Evolutionary conservation across 2,797 vertebrate species (phyloP).

Genomic region (Arnoldichthys spilopterus): DNA sequence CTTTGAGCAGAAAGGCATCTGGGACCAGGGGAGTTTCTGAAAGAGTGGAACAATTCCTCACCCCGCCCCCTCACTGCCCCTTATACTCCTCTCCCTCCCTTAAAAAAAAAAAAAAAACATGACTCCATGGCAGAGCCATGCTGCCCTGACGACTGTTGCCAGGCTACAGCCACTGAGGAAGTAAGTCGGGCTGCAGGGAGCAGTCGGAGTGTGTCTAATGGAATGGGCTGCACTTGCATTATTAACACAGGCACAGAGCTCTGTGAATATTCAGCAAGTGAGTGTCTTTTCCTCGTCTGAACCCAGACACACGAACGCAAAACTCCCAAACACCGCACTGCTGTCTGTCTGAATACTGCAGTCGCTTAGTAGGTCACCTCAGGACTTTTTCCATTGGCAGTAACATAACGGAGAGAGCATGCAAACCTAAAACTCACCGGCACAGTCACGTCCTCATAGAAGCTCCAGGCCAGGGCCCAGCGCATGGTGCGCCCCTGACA

Average conservation of each 20-base stretch:
- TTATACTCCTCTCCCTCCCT: slow-evolving; percentile 29
- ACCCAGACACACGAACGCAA: slow-evolving; percentile 18
- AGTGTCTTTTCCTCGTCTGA: slow-evolving; percentile 25
- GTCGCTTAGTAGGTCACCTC: slow-evolving; percentile 42
- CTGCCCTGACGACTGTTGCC: slow-evolving; percentile 76
- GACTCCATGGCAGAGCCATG: slow-evolving; percentile 40
- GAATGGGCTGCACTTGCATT: slow-evolving; percentile 68
- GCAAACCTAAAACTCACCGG: slow-evolving; percentile 82
- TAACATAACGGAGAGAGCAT: not conserved
- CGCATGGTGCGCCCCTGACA: slow-evolving; percentile 98
- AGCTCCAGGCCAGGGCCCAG: slow-evolving; percentile 98
- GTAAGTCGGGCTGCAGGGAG: slow-evolving; percentile 63
- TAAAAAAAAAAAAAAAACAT: slow-evolving; percentile 29
- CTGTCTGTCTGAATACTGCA: not conserved
- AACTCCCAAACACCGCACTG: not conserved
- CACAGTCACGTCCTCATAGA: slow-evolving; percentile 93
- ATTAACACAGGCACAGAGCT: slow-evolving; percentile 58
- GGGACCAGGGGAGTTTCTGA: slow-evolving; percentile 51
- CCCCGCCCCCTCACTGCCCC: not conserved
- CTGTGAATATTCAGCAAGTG: slow-evolving; percentile 54
- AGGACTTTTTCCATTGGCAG: slow-evolving; percentile 2
- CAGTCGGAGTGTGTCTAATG: slow-evolving; percentile 73
- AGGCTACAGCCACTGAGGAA: slow-evolving; percentile 72
- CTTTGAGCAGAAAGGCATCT: slow-evolving; percentile 67
- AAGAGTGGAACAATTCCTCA: slow-evolving; percentile 38